Base-by-base conservation (phyloP, 1,140 invertebrate genomes). In the Cataglyphis hispanica region DNA sequence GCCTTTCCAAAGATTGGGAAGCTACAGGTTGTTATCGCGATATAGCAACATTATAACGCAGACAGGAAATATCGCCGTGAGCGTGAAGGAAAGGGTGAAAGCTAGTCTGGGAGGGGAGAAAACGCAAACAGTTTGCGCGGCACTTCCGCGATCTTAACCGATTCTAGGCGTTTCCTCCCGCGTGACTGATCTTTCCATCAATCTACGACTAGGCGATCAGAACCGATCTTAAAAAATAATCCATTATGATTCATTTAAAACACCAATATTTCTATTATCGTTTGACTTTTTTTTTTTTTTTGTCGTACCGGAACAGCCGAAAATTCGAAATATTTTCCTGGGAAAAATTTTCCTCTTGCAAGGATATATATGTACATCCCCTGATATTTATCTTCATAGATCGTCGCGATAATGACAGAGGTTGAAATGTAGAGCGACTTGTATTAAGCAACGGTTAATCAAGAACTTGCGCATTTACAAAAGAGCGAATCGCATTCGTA, bases 121-220 rank as follows among this genome's bases (percentile, higher is more conserved):
- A 90, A 84, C 83, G 84, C 77, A 88, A 86, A 86, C 72, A 56
- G 56, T 40, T 46, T 46, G 43, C 43, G 43, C 64, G 53, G 40
- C 64, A 72, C 86, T 90, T 90, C 83, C 90, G 80, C 78, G 81
- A 66, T 86, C 87, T 89, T 58, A 70, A 67, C 53, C 85, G 84
- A 85, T 72, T 87, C 75, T n/a, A 81, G 87, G 86, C 87, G 86
- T 91, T 86, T 86, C 85, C 76, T 69, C 78, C 86, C 91, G 84
- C 87, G 84, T 86, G 89, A 90, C 87, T 75, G 85, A 85, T 84
- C 81, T 77, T 90, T 78, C 53, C 66, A 80, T 43, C 78, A 70
- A 72, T 81, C 27, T 37, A n/a, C n/a, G 53, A 22, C 56, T 60
- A 64, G 40, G 6, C 78, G 60, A 40, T 13, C 85, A 16, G 67